Evolutionary conservation across 2,797 vertebrate genomes (phyloP).

Genomic region (Sebastes melanostomus): DNA sequence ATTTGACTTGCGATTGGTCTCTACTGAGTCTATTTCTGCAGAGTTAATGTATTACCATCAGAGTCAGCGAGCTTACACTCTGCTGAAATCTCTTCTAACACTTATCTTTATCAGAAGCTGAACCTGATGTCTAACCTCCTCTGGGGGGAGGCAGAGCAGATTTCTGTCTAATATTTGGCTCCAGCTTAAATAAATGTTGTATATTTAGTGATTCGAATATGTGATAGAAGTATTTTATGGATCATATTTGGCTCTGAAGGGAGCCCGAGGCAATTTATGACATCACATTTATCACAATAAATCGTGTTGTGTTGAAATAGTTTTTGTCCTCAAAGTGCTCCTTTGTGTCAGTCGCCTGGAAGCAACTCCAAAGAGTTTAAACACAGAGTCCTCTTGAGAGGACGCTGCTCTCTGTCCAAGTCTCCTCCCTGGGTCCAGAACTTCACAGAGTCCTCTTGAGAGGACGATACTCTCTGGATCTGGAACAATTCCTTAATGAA

Average conservation of each 20-base stretch:
- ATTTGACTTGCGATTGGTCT: neutral
- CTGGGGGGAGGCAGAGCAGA: neutral
- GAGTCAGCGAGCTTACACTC: too few species aligned
- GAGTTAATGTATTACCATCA: neutral
- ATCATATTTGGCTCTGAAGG: neutral
- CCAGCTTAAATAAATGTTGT: neutral
- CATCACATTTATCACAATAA: conserved; percentile 19
- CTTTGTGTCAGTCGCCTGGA: conserved; percentile 13
- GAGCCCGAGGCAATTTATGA: neutral
- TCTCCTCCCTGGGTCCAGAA: neutral
- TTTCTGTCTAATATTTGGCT: neutral
- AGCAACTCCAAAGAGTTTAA: conserved; percentile 31
- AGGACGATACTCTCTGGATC: neutral
- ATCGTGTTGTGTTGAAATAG: conserved; percentile 3
- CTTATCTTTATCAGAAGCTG: neutral
- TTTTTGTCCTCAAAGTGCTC: neutral
- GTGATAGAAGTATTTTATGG: neutral
- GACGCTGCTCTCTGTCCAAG: neutral
- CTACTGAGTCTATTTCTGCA: neutral
- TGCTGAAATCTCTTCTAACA: neutral
- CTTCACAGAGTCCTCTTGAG: conserved; percentile 7
- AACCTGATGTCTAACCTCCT: neutral
- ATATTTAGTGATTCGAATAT: neutral
- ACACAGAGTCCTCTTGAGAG: conserved; percentile 11
- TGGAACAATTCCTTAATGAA: neutral